Percentiles rank a stretch among this genome's conserved stretches.
phyloP scores from a whole-genome alignment of 2,888 invertebrate genomes.

The Caenorhabditis sulstoni region DNA sequence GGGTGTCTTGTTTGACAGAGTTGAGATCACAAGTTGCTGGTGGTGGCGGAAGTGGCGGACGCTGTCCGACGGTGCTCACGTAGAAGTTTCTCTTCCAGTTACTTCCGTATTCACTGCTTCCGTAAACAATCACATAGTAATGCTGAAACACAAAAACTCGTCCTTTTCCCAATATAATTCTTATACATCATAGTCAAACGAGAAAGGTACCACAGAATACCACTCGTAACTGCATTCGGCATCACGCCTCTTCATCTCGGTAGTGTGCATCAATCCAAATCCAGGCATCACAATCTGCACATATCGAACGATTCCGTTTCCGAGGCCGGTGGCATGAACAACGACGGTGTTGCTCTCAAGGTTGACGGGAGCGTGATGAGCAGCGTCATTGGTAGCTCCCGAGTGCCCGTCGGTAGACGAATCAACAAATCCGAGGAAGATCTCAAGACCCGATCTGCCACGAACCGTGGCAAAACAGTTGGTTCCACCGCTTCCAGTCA shows the following conservation, averaged over 20 bases:
- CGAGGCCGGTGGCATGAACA: conserved; percentile 68
- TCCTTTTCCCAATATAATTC: neutral
- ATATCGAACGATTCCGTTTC: conserved; percentile 59
- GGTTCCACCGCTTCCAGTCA: conserved; percentile 52
- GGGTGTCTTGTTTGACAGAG: conserved; percentile 65
- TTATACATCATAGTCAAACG: conserved; percentile 58
- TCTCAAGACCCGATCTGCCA: conserved; percentile 66
- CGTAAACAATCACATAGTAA: conserved; percentile 67
- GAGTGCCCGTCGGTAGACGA: conserved; percentile 58
- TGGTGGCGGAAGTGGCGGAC: conserved; percentile 62
- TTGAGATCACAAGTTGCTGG: conserved; percentile 66
- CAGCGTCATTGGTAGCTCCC: conserved; percentile 71
- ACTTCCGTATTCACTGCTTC: conserved; percentile 64
- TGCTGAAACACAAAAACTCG: conserved; percentile 42
- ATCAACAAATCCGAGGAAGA: conserved; percentile 64
- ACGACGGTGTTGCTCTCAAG: conserved; percentile 65
- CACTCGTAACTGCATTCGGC: conserved; percentile 70
- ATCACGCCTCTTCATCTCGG: conserved; percentile 62
- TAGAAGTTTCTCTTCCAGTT: conserved; percentile 69
- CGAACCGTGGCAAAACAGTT: conserved; percentile 68
- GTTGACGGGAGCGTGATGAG: conserved; percentile 66
- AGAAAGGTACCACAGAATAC: conserved; percentile 61
- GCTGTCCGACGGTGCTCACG: conserved; percentile 57
- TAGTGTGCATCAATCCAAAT: conserved; percentile 65
- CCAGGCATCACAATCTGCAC: conserved; percentile 60